phyloP scores from a whole-genome alignment of 2,797 vertebrate species.

The Aplochiton taeniatus region DNA sequence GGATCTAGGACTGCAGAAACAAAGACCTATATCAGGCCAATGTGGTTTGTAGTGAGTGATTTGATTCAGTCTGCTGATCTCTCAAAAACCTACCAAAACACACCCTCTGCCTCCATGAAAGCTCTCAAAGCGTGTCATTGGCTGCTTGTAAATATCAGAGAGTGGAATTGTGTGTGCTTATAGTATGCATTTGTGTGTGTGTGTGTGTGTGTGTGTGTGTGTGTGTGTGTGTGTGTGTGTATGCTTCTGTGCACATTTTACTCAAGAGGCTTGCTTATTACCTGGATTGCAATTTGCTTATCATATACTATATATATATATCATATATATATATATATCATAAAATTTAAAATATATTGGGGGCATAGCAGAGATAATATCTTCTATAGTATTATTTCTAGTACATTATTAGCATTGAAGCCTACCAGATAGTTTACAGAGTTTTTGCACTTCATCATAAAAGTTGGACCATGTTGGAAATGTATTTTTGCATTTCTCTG shows the following conservation, averaged over 20 bases:
- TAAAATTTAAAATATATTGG: too few species aligned
- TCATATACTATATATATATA: too few species aligned
- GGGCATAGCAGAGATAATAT: too few species aligned
- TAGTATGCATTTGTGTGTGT: slow-evolving; percentile 10
- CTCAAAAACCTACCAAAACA: slow-evolving; percentile 22
- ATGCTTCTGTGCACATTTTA: not conserved
- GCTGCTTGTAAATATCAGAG: slow-evolving; percentile 80
- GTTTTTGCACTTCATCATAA: too few species aligned
- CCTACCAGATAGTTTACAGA: too few species aligned
- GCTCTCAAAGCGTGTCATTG: slow-evolving; percentile 44
- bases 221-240: slow-evolving; percentile 4
- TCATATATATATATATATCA: too few species aligned
- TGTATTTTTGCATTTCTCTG: too few species aligned
- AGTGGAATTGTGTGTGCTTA: slow-evolving; percentile 51
- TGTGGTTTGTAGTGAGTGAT: not conserved
- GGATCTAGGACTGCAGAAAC: not conserved
- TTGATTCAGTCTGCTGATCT: slow-evolving; percentile 9
- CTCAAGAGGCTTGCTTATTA: too few species aligned
- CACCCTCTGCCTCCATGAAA: slow-evolving; percentile 52
- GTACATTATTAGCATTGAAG: too few species aligned
- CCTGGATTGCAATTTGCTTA: too few species aligned
- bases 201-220: slow-evolving; percentile 27
- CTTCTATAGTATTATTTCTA: too few species aligned
- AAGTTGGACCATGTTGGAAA: too few species aligned
- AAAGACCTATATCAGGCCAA: not conserved